Conservation (phyloP, 2,797 vertebrate species). For the Parotocinclus haroldoi region DNA sequence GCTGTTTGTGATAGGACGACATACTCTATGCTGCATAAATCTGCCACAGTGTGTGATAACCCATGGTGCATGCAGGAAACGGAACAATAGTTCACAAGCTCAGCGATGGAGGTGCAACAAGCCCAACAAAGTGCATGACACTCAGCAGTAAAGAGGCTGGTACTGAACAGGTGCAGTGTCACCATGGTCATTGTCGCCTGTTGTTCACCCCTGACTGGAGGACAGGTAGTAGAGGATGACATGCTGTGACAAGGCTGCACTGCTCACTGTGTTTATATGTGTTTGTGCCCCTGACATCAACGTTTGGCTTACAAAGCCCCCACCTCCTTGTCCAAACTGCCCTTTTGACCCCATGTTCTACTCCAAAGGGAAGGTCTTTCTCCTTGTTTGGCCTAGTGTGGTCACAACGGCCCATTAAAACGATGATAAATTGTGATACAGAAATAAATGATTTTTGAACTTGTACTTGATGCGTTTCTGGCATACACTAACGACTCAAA, state of each 20-base stretch:
- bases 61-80: too few species aligned
- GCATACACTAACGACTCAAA: too few species aligned
- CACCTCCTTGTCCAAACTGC: slow-evolving; percentile 38
- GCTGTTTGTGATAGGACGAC: too few species aligned
- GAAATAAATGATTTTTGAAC: too few species aligned
- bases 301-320: slow-evolving; percentile 26
- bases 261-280: slow-evolving; percentile 32
- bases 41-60: too few species aligned
- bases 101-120: slow-evolving; percentile 22
- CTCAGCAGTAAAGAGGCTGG: slow-evolving; percentile 40
- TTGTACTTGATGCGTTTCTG: too few species aligned
- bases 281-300: slow-evolving; percentile 55
- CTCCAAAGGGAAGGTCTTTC: slow-evolving; percentile 54
- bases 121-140: slow-evolving; percentile 30
- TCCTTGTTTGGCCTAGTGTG: too few species aligned
- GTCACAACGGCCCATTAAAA: too few species aligned
- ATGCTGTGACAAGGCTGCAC: slow-evolving; percentile 39
- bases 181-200: slow-evolving; percentile 30
- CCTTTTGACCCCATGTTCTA: slow-evolving; percentile 77
- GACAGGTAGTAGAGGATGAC: slow-evolving; percentile 42
- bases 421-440: too few species aligned
- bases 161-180: slow-evolving; percentile 47
- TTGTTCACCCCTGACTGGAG: slow-evolving; percentile 36
- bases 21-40: too few species aligned
- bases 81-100: slow-evolving; percentile 2